Conservation (phyloP, 2,113 vertebrate genomes). For the Marmota monax region DNA sequence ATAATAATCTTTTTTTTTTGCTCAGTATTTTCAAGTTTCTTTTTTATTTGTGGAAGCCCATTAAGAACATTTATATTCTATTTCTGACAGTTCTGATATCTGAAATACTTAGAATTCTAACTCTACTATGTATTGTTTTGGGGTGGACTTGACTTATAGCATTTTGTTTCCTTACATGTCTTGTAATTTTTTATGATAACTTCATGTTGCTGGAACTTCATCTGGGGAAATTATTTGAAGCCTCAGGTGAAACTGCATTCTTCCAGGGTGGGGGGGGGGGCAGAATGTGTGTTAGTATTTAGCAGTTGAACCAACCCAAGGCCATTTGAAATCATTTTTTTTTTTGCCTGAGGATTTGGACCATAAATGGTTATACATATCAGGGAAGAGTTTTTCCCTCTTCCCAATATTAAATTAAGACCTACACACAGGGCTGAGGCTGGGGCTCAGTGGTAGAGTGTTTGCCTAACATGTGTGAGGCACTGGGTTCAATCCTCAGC, state of each 20-base stretch:
- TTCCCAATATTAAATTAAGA: neutral
- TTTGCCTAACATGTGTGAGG: no score
- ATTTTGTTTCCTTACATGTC: neutral
- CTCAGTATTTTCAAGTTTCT: neutral
- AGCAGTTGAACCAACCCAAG: neutral
- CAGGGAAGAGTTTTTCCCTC: neutral
- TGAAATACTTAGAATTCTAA: slow-evolving; percentile 32
- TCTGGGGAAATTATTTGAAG: neutral
- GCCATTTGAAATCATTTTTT: neutral
- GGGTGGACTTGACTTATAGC: neutral
- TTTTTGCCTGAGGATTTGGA: neutral
- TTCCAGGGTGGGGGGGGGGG: neutral
- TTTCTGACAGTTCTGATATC: neutral
- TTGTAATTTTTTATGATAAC: neutral
- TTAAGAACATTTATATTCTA: neutral
- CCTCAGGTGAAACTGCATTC: neutral
- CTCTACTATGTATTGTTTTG: neutral
- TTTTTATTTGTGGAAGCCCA: neutral
- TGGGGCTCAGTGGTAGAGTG: no score
- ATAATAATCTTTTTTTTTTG: neutral
- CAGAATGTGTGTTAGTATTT: neutral
- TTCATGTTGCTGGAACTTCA: slow-evolving; percentile 26
- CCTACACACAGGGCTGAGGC: neutral
- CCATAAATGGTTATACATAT: neutral
- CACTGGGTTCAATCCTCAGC: no score